Evolutionary conservation across 2,888 invertebrate genomes (phyloP), one percentile per base, ranked within the genome.

Genomic region (Apantesis nais): DNA sequence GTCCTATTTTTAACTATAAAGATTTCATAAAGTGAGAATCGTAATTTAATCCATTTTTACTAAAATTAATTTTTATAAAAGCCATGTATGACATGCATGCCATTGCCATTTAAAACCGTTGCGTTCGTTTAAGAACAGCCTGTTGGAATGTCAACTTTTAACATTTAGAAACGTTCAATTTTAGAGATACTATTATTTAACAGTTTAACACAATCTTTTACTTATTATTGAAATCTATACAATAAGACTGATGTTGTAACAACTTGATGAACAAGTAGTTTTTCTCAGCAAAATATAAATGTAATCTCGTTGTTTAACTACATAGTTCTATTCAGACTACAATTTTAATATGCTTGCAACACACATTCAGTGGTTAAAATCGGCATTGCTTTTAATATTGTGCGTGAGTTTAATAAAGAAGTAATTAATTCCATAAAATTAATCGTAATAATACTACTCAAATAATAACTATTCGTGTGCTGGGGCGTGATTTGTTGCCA

Each of bases 11-110:
- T 73, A 80, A 76, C 75, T 82, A 74, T 75, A 69, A 74, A 74
- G 73, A 78, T 81, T 81, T 78, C 75, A 68, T 78, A 74, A 71
- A 74, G 77, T 75, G 79, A 83, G 82, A 85, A 78, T 81, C 74
- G 76, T 86, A 86, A 85, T 87, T 86, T 87, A 85, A 67, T 84
- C 76, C 85, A 89, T 91, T 91, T 91, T 88, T 87, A 85, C 77
- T 85, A 86, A 86, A 90, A 89, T 85, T 87, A 82, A 73, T 82
- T 86, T 85, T 82, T 86, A 88, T 85, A 86, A 90, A 90, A 90
- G 88, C 91, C 89, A 89, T 86, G 82, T 87, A 89, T 93, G 93
- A 93, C 93, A 93, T 90, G 91, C 92, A 92, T 93, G 92, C 93
- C 92, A 93, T 93, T 92, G 89, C 90, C 89, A 91, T 92, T 89